Conservation (phyloP, 2,888 invertebrate genomes). For the Eugnorisma glareosa region DNA sequence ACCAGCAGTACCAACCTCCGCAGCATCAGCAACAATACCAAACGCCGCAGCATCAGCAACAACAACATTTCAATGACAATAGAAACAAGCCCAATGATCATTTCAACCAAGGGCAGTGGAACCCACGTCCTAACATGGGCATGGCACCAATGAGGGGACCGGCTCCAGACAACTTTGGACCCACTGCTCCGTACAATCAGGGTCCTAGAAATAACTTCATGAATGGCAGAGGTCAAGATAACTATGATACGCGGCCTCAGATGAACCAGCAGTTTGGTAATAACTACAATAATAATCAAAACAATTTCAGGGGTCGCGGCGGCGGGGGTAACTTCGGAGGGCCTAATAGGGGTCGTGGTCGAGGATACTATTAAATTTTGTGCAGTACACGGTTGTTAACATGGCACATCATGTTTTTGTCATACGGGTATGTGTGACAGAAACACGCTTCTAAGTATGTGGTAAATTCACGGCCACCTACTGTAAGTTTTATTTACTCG, state of each 20-base stretch:
- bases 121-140: conserved; percentile 32
- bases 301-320: conserved; percentile 73
- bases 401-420: not conserved
- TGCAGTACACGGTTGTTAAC: not conserved
- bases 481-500: conserved; percentile 13
- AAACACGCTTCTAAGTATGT: not conserved
- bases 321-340: conserved; percentile 73
- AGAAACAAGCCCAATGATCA: conserved; percentile 53
- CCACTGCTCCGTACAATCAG: conserved; percentile 67
- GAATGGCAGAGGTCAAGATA: conserved; percentile 72
- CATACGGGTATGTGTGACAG: not conserved
- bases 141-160: conserved; percentile 38
- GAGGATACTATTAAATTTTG: conserved; percentile 65
- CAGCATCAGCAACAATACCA: conserved; percentile 51
- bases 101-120: conserved; percentile 54
- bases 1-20: conserved; percentile 37
- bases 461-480: not conserved
- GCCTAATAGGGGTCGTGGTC: conserved; percentile 76
- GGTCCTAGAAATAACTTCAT: conserved; percentile 74
- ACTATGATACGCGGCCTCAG: conserved; percentile 62
- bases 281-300: conserved; percentile 64
- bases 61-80: conserved; percentile 48
- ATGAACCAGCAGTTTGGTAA: conserved; percentile 70
- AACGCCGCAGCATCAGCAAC: conserved; percentile 31
- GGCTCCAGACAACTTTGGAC: conserved; percentile 48